phyloP scores from a whole-genome alignment of 2,888 invertebrate species.

The Baronia brevicornis region DNA sequence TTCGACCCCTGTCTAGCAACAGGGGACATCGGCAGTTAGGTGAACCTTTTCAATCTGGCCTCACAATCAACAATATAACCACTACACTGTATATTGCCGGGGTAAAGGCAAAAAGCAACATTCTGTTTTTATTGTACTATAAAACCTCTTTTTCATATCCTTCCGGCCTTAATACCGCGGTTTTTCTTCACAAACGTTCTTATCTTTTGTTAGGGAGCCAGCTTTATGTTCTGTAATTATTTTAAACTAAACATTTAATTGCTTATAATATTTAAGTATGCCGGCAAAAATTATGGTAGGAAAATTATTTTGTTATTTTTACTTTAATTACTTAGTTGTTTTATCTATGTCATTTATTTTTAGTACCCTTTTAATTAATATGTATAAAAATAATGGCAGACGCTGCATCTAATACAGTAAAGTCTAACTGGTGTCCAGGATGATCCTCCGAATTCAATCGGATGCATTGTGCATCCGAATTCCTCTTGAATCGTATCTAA shows the following conservation, averaged over 20 bases:
- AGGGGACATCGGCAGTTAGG: conserved; percentile 12
- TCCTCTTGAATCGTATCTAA: no score
- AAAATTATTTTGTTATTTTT: no score
- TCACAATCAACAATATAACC: conserved; percentile 14
- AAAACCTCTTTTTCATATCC: conserved; percentile 15
- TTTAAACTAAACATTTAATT: conserved; percentile 7
- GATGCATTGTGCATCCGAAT: no score
- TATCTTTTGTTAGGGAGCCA: conserved; percentile 5
- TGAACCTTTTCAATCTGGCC: conserved; percentile 15
- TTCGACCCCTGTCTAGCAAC: conserved; percentile 10
- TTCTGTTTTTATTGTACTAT: conserved; percentile 14
- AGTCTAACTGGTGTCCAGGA: no score
- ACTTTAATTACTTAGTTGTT: no score
- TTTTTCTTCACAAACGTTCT: conserved; percentile 6
- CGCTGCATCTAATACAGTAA: no score
- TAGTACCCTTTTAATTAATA: no score
- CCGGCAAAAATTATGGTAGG: no score
- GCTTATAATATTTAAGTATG: no score
- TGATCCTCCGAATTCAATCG: no score
- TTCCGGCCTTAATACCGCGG: conserved; percentile 14
- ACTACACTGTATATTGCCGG: conserved; percentile 10
- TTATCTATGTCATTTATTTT: no score
- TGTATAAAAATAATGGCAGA: no score
- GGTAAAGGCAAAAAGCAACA: conserved; percentile 11
- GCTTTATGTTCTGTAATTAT: conserved; percentile 1